Percentiles rank a stretch among this genome's conserved stretches.
Conservation (phyloP, 2,797 vertebrate species). For the Sciaenops ocellatus region DNA sequence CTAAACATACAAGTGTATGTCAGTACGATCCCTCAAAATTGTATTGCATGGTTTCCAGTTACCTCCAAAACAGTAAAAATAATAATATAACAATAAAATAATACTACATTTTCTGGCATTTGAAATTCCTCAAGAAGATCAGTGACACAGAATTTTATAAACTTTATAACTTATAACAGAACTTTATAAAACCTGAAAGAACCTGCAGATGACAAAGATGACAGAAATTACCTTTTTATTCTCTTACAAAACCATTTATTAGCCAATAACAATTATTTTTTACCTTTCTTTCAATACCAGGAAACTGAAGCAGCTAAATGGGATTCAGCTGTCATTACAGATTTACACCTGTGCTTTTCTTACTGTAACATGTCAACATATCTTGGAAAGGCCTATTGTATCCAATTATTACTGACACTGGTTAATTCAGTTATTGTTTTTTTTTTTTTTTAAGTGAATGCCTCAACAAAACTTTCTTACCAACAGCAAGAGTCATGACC, state of each 20-base stretch:
- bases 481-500: conserved; percentile 93
- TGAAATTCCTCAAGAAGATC: conserved; percentile 2
- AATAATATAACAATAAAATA: too few relatives aligned
- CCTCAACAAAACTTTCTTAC: conserved; percentile 75
- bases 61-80: too few relatives aligned
- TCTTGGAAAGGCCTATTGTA: background rate
- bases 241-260: background rate
- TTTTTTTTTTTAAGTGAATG: background rate
- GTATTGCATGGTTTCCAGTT: too few relatives aligned
- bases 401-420: too few relatives aligned
- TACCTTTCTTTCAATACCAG: background rate
- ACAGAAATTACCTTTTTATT: background rate
- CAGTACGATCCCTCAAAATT: too few relatives aligned
- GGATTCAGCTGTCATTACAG: background rate
- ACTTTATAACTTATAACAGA: background rate
- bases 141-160: background rate
- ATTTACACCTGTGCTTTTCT: background rate
- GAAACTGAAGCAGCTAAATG: background rate
- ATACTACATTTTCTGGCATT: too few relatives aligned
- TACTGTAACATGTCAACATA: background rate
- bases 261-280: background rate
- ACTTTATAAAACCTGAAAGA: background rate
- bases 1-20: too few relatives aligned
- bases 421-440: background rate
- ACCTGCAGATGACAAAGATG: background rate